Percentiles rank a stretch among this genome's conserved stretches.
phyloP scores from a whole-genome alignment of 2,797 vertebrate species.

The Bradypodion ventrale region DNA sequence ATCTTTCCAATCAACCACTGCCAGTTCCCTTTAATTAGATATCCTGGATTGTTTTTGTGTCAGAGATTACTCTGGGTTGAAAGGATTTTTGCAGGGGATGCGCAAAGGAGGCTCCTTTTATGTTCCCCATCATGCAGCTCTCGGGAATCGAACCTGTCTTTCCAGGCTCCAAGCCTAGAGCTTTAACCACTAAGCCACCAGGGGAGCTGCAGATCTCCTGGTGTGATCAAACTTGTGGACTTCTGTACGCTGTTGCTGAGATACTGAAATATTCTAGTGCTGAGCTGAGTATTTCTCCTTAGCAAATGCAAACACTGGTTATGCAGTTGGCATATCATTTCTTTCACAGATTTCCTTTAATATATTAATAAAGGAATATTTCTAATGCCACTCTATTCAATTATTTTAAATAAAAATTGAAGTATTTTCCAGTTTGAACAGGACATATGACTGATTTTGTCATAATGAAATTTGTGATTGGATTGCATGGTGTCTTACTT shows the following conservation, averaged over 20 bases:
- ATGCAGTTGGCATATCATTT: neutral
- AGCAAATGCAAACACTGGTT: neutral
- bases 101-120: too few relatives aligned
- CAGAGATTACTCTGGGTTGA: too few relatives aligned
- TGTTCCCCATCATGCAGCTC: too few relatives aligned
- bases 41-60: too few relatives aligned
- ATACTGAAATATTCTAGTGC: neutral
- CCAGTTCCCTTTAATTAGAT: neutral
- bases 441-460: neutral
- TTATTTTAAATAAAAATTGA: neutral
- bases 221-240: neutral
- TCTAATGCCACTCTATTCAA: neutral
- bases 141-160: too few relatives aligned
- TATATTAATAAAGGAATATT: neutral
- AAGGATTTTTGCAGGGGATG: too few relatives aligned
- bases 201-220: too few relatives aligned
- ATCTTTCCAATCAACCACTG: neutral
- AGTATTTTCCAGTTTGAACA: slow-evolving; percentile 21
- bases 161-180: too few relatives aligned
- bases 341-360: neutral
- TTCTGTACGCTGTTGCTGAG: neutral
- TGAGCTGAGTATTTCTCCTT: neutral
- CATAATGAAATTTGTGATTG: slow-evolving; percentile 27
- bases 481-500: slow-evolving; percentile 16
- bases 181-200: too few relatives aligned